Percentiles rank a stretch among this genome's conserved stretches.
phyloP scores from a whole-genome alignment of 1,140 invertebrate genomes.

The Amphibalanus amphitrite region DNA sequence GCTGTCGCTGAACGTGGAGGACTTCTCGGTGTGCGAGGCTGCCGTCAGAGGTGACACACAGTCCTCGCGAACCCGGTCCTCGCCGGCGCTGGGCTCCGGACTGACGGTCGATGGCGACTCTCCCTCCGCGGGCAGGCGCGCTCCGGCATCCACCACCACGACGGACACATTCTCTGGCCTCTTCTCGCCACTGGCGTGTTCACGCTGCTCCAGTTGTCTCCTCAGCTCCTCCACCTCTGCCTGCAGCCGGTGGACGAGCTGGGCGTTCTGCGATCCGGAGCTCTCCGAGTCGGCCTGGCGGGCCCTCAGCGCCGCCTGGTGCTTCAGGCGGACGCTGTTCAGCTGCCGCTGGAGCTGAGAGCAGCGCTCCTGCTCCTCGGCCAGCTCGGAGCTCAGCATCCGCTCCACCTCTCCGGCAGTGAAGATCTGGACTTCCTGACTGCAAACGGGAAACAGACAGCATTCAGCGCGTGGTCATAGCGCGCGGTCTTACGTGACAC shows the following conservation, averaged over 20 bases:
- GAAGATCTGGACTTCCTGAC: slow-evolving; percentile 21
- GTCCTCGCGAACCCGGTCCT: too few relatives aligned
- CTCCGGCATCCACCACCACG: too few relatives aligned
- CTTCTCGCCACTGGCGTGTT: background rate
- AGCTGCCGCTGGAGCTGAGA: slow-evolving; percentile 13
- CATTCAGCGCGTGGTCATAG: too few relatives aligned
- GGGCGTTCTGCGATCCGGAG: background rate
- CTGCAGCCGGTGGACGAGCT: background rate
- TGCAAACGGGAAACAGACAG: slow-evolving; percentile 13
- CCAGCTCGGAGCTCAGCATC: slow-evolving; percentile 16
- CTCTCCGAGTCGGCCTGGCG: slow-evolving; percentile 10
- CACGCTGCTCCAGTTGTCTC: too few relatives aligned
- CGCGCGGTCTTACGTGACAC: too few relatives aligned
- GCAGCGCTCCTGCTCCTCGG: slow-evolving; percentile 18
- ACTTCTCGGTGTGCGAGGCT: too few relatives aligned
- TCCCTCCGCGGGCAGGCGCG: too few relatives aligned
- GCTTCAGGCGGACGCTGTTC: background rate
- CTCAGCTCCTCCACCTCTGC: background rate
- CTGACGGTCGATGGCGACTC: too few relatives aligned
- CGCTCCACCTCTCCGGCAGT: slow-evolving; percentile 21
- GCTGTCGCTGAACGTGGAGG: too few relatives aligned
- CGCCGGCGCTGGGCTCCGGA: too few relatives aligned
- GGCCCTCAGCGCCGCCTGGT: slow-evolving; percentile 3
- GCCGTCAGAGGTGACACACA: too few relatives aligned
- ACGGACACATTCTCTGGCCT: background rate